phyloP scores from a whole-genome alignment of 2,888 invertebrate genomes.

The Epinotia demarniana region DNA sequence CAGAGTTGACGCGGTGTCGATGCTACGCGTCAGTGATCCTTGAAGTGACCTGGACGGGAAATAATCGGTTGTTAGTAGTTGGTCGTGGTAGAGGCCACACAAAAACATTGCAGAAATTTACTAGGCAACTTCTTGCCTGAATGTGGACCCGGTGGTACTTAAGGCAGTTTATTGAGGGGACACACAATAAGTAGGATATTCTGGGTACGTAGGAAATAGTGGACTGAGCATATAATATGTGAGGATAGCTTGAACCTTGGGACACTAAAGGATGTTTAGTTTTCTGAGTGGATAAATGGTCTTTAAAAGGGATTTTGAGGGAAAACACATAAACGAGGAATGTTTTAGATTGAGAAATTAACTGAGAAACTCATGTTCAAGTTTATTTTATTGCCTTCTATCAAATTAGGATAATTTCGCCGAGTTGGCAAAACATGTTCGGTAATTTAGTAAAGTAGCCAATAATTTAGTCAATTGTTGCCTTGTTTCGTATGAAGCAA shows the following conservation, averaged over 20 bases:
- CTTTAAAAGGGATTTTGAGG: not conserved
- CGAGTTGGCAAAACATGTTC: no score
- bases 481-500: no score
- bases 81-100: constrained; percentile 10
- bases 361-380: no score
- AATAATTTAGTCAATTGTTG: no score
- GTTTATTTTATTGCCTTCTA: no score
- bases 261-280: not conserved
- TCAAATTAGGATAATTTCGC: no score
- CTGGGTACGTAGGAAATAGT: constrained; percentile 17
- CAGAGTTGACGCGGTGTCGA: constrained; percentile 77
- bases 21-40: constrained; percentile 79
- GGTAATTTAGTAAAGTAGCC: no score
- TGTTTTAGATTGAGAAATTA: no score
- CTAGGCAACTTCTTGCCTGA: constrained; percentile 40
- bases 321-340: no score
- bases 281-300: constrained; percentile 3
- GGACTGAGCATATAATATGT: not conserved
- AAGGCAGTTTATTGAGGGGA: constrained; percentile 32
- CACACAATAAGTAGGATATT: constrained; percentile 37
- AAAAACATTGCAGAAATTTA: constrained; percentile 45
- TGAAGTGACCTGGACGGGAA: constrained; percentile 68
- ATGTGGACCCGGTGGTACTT: constrained; percentile 31
- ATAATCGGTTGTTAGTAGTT: constrained; percentile 2
- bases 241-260: not conserved